Evolutionary conservation across 1,140 invertebrate species (phyloP), one percentile per base, ranked within the genome.

Genomic region (Drosophila triauraria): DNA sequence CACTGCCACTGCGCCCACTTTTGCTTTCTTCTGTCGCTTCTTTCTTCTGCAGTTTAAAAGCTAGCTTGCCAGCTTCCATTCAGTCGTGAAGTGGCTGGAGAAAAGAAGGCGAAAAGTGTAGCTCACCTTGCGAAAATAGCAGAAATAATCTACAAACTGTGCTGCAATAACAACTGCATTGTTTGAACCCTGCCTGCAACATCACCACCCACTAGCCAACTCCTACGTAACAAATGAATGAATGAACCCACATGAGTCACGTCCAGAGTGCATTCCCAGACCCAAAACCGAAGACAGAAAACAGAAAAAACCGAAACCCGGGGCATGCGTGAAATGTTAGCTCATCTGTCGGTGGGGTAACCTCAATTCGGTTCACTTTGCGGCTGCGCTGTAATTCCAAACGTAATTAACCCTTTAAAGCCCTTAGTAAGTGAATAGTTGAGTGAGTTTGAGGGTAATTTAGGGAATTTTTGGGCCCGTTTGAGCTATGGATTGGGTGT

Each of bases 281-380:
- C 43, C 67, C 61, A 54, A 42, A 63, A 47, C 38, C 23, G 25
- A 32, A 46, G 40, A 13, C 17, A 44, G 53, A 46, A 46, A 40
- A 10, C 17, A 44, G 53, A 46, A 47, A 27, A 51, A 1, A 35
- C 40, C 40, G 46, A 53, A 67, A 12, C 47, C n/a, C 56, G 56
- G 57, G 59, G 62, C 62, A 63, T 65, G 74, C 72, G 76, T 82
- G 46, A 69, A 86, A 78, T 85, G 84, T 87, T 87, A 87, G 87
- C 82, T 84, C 78, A 81, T 84, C 65, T 84, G 77, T 56, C 54
- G 62, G 64, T 88, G 83, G 83, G 46, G 72, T 88, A 87, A 87
- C 84, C 84, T 80, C 77, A 87, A 80, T 87, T 87, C 50, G 76
- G 83, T 84, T 88, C 84, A 88, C 76, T 70, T 88, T 83, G 83